Conservation (phyloP, 2,888 invertebrate species). For the Melanophora roralis region DNA sequence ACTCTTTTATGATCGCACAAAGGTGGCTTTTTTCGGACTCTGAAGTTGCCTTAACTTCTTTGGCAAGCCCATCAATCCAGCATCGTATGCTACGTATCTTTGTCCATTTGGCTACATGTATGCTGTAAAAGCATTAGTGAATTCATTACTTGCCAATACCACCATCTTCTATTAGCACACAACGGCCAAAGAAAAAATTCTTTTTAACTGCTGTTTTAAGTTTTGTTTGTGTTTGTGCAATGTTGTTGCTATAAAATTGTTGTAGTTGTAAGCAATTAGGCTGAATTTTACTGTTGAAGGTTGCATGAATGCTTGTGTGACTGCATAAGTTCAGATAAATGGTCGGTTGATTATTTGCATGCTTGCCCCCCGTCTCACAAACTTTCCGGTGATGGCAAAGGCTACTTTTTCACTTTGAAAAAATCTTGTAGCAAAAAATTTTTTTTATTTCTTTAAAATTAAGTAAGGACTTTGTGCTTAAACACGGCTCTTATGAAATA, state of each 20-base stretch:
- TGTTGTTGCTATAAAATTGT: neutral
- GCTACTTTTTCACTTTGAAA: neutral
- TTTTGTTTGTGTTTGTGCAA: too few species aligned
- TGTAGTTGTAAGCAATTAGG: neutral
- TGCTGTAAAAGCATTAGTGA: too few species aligned
- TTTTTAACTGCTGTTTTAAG: too few species aligned
- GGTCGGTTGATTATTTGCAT: neutral
- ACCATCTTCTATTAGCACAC: too few species aligned
- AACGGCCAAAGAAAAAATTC: too few species aligned
- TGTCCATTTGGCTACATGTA: too few species aligned
- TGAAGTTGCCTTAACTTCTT: too few species aligned
- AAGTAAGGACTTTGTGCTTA: neutral
- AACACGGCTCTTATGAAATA: neutral
- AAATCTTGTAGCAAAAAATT: neutral
- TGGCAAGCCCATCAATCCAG: too few species aligned
- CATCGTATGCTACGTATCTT: too few species aligned
- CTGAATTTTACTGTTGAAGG: neutral
- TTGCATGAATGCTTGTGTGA: conserved; percentile 1
- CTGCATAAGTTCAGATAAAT: conserved; percentile 10
- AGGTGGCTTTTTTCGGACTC: too few species aligned
- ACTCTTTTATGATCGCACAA: too few species aligned
- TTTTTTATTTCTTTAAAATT: neutral
- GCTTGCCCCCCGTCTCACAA: neutral
- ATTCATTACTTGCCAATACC: too few species aligned
- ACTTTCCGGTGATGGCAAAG: conserved; percentile 1